phyloP scores from a whole-genome alignment of 2,888 invertebrate species.

The Thelaira solivaga region DNA sequence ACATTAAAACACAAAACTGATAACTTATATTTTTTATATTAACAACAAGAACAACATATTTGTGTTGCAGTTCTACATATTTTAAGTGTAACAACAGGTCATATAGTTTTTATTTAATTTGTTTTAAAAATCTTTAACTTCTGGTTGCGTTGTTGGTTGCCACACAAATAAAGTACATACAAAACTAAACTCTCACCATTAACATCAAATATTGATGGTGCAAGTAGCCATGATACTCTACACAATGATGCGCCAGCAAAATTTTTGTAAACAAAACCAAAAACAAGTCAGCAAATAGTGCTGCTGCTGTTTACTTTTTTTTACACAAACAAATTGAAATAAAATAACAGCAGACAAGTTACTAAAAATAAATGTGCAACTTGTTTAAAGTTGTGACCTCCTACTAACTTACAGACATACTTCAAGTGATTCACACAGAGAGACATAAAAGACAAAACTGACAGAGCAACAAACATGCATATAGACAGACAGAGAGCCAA shows the following conservation, averaged over 20 bases:
- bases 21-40: too few species aligned
- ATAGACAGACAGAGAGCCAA: neutral
- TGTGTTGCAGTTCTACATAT: too few species aligned
- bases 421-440: constrained; percentile 24
- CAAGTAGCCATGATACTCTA: constrained; percentile 31
- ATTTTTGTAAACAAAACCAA: neutral
- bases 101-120: constrained; percentile 9
- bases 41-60: too few species aligned
- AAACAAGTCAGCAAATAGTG: constrained; percentile 9
- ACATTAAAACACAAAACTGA: too few species aligned
- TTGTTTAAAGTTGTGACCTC: constrained; percentile 55
- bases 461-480: neutral
- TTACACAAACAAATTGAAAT: constrained; percentile 18
- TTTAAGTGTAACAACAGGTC: too few species aligned
- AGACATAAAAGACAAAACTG: constrained; percentile 12
- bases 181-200: constrained; percentile 16
- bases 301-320: constrained; percentile 19
- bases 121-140: constrained; percentile 13
- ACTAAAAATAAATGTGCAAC: constrained; percentile 45
- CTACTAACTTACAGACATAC: constrained; percentile 52
- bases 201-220: constrained; percentile 42
- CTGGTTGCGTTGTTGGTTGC: constrained; percentile 18
- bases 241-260: constrained; percentile 34
- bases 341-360: constrained; percentile 24
- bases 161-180: neutral